phyloP scores from a whole-genome alignment of 2,113 vertebrate genomes.

The Tenebrosternarchus preto region DNA sequence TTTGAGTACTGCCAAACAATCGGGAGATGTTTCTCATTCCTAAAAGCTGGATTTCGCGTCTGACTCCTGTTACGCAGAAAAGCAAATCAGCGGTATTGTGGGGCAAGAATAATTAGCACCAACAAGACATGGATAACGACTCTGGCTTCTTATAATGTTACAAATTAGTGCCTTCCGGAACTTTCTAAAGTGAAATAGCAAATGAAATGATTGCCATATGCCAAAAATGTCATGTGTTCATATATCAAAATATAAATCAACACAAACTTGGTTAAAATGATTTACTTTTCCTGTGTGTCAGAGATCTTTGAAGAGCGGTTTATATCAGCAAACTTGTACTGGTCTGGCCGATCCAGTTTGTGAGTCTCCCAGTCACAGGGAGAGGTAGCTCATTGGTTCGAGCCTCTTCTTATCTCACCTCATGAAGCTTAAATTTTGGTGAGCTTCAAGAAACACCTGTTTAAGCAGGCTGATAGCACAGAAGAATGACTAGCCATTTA shows the following conservation, averaged over 20 bases:
- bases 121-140: neutral
- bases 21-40: constrained; percentile 14
- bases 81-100: constrained; percentile 24
- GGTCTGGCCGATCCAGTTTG: neutral
- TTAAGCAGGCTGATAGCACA: neutral
- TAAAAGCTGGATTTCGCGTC: neutral
- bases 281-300: too few relatives aligned
- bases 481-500: constrained; percentile 1
- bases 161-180: neutral
- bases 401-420: neutral
- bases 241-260: too few relatives aligned
- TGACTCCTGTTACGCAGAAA: constrained; percentile 7
- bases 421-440: neutral
- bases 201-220: too few relatives aligned
- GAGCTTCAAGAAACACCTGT: neutral
- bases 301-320: too few relatives aligned
- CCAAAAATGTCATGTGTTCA: too few relatives aligned
- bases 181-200: too few relatives aligned
- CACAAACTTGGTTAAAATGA: too few relatives aligned
- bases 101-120: constrained; percentile 20
- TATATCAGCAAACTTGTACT: neutral
- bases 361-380: neutral
- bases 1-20: neutral
- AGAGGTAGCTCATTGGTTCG: neutral
- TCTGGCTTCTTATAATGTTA: neutral